Base-by-base conservation (phyloP, 2,113 vertebrate species). In the Gambusia affinis region DNA sequence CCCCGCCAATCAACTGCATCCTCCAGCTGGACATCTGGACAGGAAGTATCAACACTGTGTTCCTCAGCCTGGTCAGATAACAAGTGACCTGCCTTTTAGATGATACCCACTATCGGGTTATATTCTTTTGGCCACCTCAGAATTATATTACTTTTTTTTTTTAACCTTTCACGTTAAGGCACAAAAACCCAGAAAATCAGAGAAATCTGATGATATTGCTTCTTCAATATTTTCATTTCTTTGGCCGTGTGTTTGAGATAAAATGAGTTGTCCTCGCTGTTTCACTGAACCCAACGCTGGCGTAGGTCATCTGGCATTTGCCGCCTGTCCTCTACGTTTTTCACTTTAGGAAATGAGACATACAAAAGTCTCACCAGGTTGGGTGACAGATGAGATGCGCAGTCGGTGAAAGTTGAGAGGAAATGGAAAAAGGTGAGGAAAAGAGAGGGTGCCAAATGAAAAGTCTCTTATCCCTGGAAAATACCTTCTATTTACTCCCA, bases 281-380 rank as follows among this genome's bases (percentile, higher is more conserved):
- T 66, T 64, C 37, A 28, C 67, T 60, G 37, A 81, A 78, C 30
- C 8, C 73, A 70, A 83, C 82, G 73, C 66, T 80, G 71, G 69
- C 77, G 77, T 69, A 73, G 68, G 64, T 82, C 51, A 47, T 29
- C 24, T n/a, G 31, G 60, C 64, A 75, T 70, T 72, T 57, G 24
- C 74, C 73, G 78, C 91, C 80, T 90, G 82, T 86, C 83, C 78
- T 84, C 64, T 14, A 31, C 27, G 42, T n/a, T 72, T 72, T 67
- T 80, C 65, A 62, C 31, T 87, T 84, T 65, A 75, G 70, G 72
- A 84, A 79, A 75, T 44, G 70, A 86, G 70, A 78, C 64, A 68
- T 70, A 76, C 70, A 70, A 72, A 80, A 64, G 76, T 83, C 35
- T 37, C 79, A 73, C 67, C 82, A 79, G 80, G 69, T 72, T 54